Evolutionary conservation across 2,113 vertebrate species (phyloP), one percentile per base, ranked within the genome.

Genomic region (Thermophis baileyi): DNA sequence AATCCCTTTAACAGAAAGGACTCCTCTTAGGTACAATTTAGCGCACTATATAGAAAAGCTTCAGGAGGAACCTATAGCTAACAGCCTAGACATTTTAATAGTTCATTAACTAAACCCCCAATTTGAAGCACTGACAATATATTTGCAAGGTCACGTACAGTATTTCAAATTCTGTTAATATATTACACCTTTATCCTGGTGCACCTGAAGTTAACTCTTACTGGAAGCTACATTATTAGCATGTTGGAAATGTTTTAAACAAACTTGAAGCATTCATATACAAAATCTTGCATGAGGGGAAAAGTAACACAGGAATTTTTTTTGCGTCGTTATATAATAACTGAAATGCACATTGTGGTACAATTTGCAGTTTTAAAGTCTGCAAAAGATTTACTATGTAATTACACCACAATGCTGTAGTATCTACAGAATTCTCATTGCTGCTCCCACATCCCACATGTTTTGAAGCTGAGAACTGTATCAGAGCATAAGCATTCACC

Each of bases 81-180:
- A 92, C 91, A 93, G 63, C 90, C 85, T 85, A 85, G 90, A 90
- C 89, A 85, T 93, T 95, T 74, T 87, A 74, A 94, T 89, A 69
- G 89, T 92, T 94, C 87, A 88, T 69, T 93, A 94, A 94, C 95
- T 91, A 94, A 93, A 95, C 60, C 90, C 89, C 53, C 44, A 0
- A 0, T 74, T 85, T 69, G 88, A 94, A 95, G 94, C 27, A 35
- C 46, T 93, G 85, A 92, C 87, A 96, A 81, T 92, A 86, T 44
- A 94, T 20, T 93, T 93, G 51, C 92, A 95, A 91, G 87, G 89
- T 94, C 60, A 92, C 0, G 0, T 94, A 94, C 89, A 69, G 63
- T 35, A 69, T 69, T 60, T 89, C 30, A 95, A 89, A 88, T 93
- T 85, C 69, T 94, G 92, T 95, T 96, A 91, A 95, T 35, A 95